Base-by-base conservation (phyloP, 1,140 invertebrate genomes). In the Magallana angulata region DNA sequence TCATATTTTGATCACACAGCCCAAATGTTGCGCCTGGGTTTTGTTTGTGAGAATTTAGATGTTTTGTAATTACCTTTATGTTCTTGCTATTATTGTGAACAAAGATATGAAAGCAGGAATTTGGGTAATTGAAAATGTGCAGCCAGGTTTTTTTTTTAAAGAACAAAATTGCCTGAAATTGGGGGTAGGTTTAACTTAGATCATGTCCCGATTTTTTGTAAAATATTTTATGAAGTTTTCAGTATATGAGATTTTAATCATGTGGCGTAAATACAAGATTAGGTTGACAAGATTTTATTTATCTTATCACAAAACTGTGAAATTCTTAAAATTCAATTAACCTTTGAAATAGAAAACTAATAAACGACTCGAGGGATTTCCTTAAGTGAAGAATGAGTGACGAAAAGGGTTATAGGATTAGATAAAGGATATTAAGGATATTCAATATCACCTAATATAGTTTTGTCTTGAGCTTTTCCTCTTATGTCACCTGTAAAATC, bases 281-380 rank as follows among this genome's bases (percentile, higher is more conserved):
- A 36, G 24, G 8, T 76, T 30, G 8, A 76, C 68, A 76, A 76
- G 36, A 18, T 76, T 48, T 48, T 48, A 4, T 48, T 76, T 76
- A 76, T 76, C 68, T 76, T 76, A 76, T 76, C 68, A 76, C 24
- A 76, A 76, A 24, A 36, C 68, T 30, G 68, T 76, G 68, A 76
- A 76, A 76, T 76, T 76, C 68, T 76, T 76, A 76, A 76, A 76
- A 76, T 76, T 76, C 68, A 76, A 76, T 76, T 76, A 76, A 76
- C 18, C 68, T 76, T 76, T 30, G 68, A 76, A 76, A 76, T 76
- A 30, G 68, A 76, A 76, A 76, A 76, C 24, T 76, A 76, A 76
- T 76, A 76, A 76, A 76, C 8, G 24, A 76, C 68, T 76, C 68
- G 18, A 76, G 7, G 68, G 68, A 30, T 76, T 30, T 71, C 68